Conservation (phyloP, 2,113 vertebrate species). For the Catharus bicknelli region DNA sequence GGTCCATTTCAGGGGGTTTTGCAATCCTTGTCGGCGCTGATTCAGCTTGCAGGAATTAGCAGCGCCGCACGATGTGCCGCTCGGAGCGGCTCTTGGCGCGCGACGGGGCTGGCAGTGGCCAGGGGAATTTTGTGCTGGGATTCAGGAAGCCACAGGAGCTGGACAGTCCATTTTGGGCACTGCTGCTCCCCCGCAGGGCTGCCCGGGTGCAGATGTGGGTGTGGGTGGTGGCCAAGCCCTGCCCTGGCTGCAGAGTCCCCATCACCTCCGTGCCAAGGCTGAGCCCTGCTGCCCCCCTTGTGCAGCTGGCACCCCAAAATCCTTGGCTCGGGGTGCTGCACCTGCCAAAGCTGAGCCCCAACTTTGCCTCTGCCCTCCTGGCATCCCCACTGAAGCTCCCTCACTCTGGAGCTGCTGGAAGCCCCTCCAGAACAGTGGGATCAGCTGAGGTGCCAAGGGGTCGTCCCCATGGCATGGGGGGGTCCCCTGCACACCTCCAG, state of each 20-base stretch:
- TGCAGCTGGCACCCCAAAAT: not conserved
- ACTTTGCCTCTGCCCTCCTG: not conserved
- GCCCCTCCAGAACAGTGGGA: not conserved
- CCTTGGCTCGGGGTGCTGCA: not conserved
- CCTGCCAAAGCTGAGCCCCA: not conserved
- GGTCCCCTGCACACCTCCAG: not conserved
- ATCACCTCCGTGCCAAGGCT: accelerated
- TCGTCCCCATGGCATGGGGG: not conserved
- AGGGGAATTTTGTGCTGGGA: not conserved
- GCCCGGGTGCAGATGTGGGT: accelerated
- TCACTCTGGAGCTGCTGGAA: not conserved
- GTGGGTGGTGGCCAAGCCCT: not conserved
- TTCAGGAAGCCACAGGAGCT: not conserved
- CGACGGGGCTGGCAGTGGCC: not conserved
- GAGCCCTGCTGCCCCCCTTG: accelerated
- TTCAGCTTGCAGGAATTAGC: slow-evolving; percentile 37
- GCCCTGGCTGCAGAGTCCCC: not conserved
- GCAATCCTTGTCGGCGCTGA: slow-evolving; percentile 30
- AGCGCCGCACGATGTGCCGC: not conserved
- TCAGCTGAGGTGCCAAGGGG: not conserved
- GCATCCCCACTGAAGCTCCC: accelerated
- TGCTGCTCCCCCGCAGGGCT: accelerated
- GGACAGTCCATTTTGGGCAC: not conserved
- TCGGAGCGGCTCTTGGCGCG: not conserved
- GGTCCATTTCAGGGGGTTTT: slow-evolving; percentile 42